These are phyloP conservation scores for Sepiola atlantica DNA, from an alignment of 2,888 invertebrate genomes.

Conservation along the genomic window DNA sequence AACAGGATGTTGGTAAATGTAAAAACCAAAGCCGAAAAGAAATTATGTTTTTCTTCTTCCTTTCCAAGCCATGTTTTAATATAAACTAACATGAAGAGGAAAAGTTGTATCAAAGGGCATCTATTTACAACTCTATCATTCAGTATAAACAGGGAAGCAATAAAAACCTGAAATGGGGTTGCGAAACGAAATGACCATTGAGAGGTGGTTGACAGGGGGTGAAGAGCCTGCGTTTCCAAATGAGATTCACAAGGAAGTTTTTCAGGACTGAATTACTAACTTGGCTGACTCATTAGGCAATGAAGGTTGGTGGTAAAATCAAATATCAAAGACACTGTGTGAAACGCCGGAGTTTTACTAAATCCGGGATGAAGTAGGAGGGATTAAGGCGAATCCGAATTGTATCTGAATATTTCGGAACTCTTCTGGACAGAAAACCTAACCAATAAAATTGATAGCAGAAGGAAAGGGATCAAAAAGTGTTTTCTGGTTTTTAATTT, in stretches of 20 bases:
- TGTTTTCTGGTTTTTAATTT: background rate
- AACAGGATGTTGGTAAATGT: conserved; percentile 10
- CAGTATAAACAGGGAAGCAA: conserved; percentile 32
- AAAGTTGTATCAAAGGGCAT: conserved; percentile 21
- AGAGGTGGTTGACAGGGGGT: background rate
- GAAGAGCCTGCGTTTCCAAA: background rate
- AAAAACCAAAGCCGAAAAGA: background rate
- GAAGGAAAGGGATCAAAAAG: background rate
- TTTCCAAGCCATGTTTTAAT: background rate
- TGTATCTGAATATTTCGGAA: background rate
- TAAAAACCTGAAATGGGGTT: background rate
- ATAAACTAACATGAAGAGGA: background rate
- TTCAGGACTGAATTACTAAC: background rate
- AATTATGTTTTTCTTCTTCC: background rate
- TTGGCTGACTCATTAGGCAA: background rate
- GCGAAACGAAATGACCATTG: background rate
- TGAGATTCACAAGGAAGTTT: conserved; percentile 12
- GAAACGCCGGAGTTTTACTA: background rate
- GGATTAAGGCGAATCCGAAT: too few relatives aligned
- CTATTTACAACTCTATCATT: conserved; percentile 32
- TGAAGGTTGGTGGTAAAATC: background rate
- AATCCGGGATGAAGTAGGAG: background rate
- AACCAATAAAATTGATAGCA: background rate
- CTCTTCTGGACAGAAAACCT: background rate
- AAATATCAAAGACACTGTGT: background rate